phyloP scores from a whole-genome alignment of 2,113 vertebrate genomes.

The Noturus placidus region DNA sequence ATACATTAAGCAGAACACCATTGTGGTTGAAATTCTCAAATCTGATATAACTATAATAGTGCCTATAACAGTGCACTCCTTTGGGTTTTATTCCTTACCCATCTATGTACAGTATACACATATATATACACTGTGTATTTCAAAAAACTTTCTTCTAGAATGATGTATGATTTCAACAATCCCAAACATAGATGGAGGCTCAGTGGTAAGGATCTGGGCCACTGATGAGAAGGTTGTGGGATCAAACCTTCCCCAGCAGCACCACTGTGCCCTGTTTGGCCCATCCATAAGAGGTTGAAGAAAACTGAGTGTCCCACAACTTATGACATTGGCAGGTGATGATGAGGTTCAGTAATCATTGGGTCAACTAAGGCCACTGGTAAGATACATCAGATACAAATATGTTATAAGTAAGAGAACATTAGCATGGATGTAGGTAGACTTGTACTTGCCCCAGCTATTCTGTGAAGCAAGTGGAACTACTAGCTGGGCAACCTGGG shows the following conservation, averaged over 20 bases:
- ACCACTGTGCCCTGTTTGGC: background rate
- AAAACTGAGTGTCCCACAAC: background rate
- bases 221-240: background rate
- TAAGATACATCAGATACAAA: background rate
- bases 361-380: background rate
- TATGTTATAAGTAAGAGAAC: background rate
- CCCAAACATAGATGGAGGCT: background rate
- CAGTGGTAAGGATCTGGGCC: background rate
- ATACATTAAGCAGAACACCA: background rate
- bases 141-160: background rate
- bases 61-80: background rate
- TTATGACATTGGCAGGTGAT: background rate
- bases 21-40: background rate
- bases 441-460: background rate
- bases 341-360: background rate
- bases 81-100: background rate
- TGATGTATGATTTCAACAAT: background rate
- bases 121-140: background rate
- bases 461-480: background rate
- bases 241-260: background rate
- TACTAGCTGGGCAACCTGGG: constrained; percentile 1
- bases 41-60: background rate
- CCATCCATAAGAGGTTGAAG: background rate
- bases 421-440: background rate
- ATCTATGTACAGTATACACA: background rate